Evolutionary conservation across 1,140 invertebrate genomes (phyloP).

Genomic region (Heliconius hermathena): DNA sequence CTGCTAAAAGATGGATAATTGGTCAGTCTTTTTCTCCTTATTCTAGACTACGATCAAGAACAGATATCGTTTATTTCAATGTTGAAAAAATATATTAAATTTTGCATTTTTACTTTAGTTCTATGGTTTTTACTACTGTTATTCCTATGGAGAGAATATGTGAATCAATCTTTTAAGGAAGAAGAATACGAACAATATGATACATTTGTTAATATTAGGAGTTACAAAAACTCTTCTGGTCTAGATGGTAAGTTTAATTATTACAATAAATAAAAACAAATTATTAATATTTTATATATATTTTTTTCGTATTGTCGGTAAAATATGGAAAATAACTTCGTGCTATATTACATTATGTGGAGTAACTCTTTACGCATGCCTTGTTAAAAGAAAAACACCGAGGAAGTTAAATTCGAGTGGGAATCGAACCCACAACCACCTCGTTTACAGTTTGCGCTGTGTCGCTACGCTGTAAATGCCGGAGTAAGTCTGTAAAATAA

Average conservation of each 20-base stretch:
- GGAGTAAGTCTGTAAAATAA: too few species aligned
- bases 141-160: not conserved
- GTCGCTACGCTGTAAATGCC: too few species aligned
- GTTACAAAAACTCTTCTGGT: not conserved
- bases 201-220: not conserved
- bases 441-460: too few species aligned
- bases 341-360: too few species aligned
- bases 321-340: too few species aligned
- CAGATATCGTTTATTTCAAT: not conserved
- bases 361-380: too few species aligned
- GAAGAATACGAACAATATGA: not conserved
- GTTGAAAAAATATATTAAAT: slow-evolving; percentile 10
- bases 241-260: not conserved
- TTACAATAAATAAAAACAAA: not conserved
- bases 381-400: too few species aligned
- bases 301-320: too few species aligned
- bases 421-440: too few species aligned
- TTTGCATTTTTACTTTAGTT: not conserved
- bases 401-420: too few species aligned
- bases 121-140: not conserved
- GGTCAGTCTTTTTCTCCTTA: not conserved
- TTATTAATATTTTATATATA: too few species aligned
- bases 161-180: not conserved
- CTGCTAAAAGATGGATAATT: not conserved
- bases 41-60: not conserved